Evolutionary conservation across 2,113 vertebrate species (phyloP), one percentile per base, ranked within the genome.

Genomic region (Varanus salvator): DNA sequence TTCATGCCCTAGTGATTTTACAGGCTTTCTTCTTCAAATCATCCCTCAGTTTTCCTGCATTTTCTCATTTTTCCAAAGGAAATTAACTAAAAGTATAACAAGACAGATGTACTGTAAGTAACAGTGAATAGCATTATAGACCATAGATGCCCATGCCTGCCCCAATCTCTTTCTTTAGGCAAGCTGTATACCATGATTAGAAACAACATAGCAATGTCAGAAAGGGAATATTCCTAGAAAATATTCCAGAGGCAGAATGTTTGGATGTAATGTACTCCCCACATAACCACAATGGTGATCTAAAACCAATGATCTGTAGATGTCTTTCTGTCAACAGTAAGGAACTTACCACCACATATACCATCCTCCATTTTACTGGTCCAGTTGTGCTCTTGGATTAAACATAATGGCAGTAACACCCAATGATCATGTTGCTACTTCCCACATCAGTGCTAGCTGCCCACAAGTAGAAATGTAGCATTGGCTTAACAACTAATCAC

Each of bases 101-200:
- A 95, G 94, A 96, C 95, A 94, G 94, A 92, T 96, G 87, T 1
- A 91, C 93, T 95, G 95, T 95, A 90, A 96, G 93, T 72, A 88
- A 93, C 92, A 91, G 88, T 92, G 90, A 93, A 91, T 93, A 89
- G 94, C 87, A 88, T 76, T 94, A 93, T 90, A 88, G 84, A 92
- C 91, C 87, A 81, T 87, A 95, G 93, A 95, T 84, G 94, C 83
- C n/a, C 90, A 87, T 95, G 91, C 91, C 92, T 95, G 91, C 0
- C 69, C 50, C 77, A 92, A 50, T 52, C 12, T 80, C 90, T 75
- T 84, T 90, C 85, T 93, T 84, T 90, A 94, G 88, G 80, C 78
- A 48, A 88, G 71, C 81, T 64, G 54, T 85, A 87, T 90, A 90
- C 76, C 86, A 85, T 93, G 95, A 95, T 93, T 81, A 92, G 86